These are phyloP conservation scores for Drosophila koepferae DNA, from an alignment of 2,888 invertebrate species.

Conservation along the genomic window DNA sequence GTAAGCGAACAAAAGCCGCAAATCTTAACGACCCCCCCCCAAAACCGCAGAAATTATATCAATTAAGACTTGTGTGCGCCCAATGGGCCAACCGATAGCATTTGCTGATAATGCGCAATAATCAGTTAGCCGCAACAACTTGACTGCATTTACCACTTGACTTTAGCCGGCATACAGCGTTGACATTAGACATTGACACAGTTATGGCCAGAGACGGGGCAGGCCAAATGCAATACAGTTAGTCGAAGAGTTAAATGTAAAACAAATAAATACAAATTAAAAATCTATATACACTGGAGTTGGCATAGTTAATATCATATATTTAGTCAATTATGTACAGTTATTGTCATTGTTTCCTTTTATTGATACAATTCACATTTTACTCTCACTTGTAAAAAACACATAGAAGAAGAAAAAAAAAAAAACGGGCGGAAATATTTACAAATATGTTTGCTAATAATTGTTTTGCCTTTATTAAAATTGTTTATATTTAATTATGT, in stretches of 20 bases:
- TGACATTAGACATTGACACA: background rate
- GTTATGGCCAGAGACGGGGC: background rate
- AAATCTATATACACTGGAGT: too few relatives aligned
- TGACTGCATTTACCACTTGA: slow-evolving; percentile 36
- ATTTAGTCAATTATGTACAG: too few relatives aligned
- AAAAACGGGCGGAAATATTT: background rate
- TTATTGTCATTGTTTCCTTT: background rate
- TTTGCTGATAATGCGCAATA: slow-evolving; percentile 34
- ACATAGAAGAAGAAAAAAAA: background rate
- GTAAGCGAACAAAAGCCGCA: slow-evolving; percentile 50
- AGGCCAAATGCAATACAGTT: too few relatives aligned
- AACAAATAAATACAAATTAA: background rate
- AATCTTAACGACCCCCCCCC: slow-evolving; percentile 26
- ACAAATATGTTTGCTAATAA: slow-evolving; percentile 4
- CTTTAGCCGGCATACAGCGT: slow-evolving; percentile 21
- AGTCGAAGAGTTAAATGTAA: background rate
- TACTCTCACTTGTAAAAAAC: background rate
- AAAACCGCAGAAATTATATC: slow-evolving; percentile 33
- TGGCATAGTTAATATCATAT: background rate
- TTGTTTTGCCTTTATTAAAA: background rate
- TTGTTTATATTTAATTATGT: slow-evolving; percentile 8
- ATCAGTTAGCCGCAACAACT: slow-evolving; percentile 25
- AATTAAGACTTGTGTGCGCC: slow-evolving; percentile 21
- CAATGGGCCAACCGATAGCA: slow-evolving; percentile 10
- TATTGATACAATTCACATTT: slow-evolving; percentile 2